A percentile compares a stretch with the other conserved stretches of the same genome.
These are phyloP conservation scores for Pammene fasciana DNA, from an alignment of 2,888 invertebrate species.

Conservation along the genomic window DNA sequence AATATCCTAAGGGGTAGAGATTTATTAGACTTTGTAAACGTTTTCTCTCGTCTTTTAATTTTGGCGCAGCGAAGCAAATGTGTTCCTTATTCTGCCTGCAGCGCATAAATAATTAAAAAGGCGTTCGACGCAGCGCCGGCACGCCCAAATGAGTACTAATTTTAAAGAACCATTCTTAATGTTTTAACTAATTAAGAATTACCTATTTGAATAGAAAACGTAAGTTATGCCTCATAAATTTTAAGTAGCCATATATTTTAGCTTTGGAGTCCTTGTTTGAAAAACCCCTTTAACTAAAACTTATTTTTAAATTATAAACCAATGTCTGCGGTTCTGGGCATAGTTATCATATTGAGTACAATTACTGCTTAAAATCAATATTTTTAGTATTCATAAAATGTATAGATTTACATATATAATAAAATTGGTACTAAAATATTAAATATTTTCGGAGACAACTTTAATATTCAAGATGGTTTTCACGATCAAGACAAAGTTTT, in stretches of 20 bases:
- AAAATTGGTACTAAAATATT: not conserved
- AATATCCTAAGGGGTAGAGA: constrained; percentile 30
- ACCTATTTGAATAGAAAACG: not conserved
- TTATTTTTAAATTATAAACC: too few relatives aligned
- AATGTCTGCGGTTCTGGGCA: not conserved
- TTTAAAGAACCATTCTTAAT: constrained; percentile 61
- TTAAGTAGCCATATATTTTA: too few relatives aligned
- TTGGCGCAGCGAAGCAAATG: constrained; percentile 65
- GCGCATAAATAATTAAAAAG: constrained; percentile 76
- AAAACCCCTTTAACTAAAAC: too few relatives aligned
- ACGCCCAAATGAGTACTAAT: constrained; percentile 65
- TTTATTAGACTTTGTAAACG: constrained; percentile 23
- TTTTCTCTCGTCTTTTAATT: constrained; percentile 54
- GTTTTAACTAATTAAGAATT: constrained; percentile 42
- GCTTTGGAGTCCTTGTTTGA: too few relatives aligned
- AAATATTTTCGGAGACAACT: not conserved
- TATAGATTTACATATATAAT: too few relatives aligned
- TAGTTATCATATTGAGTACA: too few relatives aligned
- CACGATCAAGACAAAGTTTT: constrained; percentile 49
- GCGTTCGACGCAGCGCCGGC: constrained; percentile 65
- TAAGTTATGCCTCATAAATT: too few relatives aligned
- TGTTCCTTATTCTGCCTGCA: constrained; percentile 73
- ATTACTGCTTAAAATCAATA: too few relatives aligned
- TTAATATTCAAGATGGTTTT: constrained; percentile 19
- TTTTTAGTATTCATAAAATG: not conserved